Percentiles rank a stretch among this genome's conserved stretches.
These are phyloP conservation scores for Antitype chi DNA, from an alignment of 2,888 invertebrate genomes.

Conservation along the genomic window DNA sequence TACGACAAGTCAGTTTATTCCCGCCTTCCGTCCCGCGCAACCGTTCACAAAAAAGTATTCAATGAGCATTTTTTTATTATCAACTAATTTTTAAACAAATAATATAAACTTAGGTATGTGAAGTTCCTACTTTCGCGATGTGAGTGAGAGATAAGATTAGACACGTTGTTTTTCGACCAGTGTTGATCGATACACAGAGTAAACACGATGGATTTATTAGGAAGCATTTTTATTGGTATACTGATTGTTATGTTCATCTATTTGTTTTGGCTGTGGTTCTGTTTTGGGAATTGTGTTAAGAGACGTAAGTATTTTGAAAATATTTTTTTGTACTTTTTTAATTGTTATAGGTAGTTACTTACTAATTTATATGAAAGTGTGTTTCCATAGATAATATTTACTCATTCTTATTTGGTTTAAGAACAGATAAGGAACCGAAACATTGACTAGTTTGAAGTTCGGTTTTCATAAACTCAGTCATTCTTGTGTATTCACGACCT, in stretches of 20 bases:
- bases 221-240: conserved; percentile 70
- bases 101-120: conserved; percentile 3
- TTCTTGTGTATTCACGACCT: neutral
- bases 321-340: neutral
- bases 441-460: too few relatives aligned
- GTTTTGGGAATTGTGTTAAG: conserved; percentile 79
- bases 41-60: conserved; percentile 14
- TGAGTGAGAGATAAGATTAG: conserved; percentile 56
- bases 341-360: neutral
- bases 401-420: neutral
- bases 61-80: conserved; percentile 5
- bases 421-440: too few relatives aligned
- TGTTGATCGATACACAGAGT: conserved; percentile 49
- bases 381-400: neutral
- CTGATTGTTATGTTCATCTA: conserved; percentile 80
- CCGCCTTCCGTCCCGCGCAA: conserved; percentile 9
- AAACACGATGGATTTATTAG: conserved; percentile 77
- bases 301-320: conserved; percentile 76
- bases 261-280: conserved; percentile 87
- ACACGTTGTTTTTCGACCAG: conserved; percentile 32
- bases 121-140: conserved; percentile 43
- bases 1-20: conserved; percentile 40
- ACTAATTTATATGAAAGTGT: too few relatives aligned
- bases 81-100: conserved; percentile 19
- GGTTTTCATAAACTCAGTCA: neutral